Conservation (phyloP, 1,140 invertebrate genomes). For the Drosophila parabipectinata region DNA sequence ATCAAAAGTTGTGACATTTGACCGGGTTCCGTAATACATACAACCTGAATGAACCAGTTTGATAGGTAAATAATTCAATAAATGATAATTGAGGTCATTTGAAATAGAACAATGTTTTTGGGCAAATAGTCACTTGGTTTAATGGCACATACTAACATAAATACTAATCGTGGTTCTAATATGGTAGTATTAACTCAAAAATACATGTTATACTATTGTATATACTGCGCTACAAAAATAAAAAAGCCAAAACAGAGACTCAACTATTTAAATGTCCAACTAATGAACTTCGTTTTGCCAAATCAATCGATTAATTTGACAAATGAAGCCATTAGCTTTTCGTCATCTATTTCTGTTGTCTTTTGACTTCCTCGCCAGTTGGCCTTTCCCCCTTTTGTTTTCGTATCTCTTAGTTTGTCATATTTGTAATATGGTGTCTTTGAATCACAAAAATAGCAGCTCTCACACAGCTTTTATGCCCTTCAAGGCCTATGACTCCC, state of each 20-base stretch:
- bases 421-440: neutral
- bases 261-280: neutral
- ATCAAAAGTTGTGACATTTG: neutral
- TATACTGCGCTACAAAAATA: too few relatives aligned
- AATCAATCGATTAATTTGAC: neutral
- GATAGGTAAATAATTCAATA: neutral
- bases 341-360: neutral
- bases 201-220: too few relatives aligned
- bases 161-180: too few relatives aligned
- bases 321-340: conserved; percentile 15
- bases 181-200: too few relatives aligned
- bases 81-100: neutral
- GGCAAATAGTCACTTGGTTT: neutral
- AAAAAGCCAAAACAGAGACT: too few relatives aligned
- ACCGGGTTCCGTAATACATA: conserved; percentile 1
- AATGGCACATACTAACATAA: neutral
- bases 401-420: conserved; percentile 2
- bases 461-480: too few relatives aligned
- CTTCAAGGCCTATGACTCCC: too few relatives aligned
- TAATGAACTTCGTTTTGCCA: neutral
- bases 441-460: neutral
- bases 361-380: neutral
- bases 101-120: neutral
- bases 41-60: neutral
- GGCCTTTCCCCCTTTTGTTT: neutral